These are phyloP conservation scores for Agapostemon virescens DNA, from an alignment of 2,888 invertebrate genomes.

Conservation along the genomic window DNA sequence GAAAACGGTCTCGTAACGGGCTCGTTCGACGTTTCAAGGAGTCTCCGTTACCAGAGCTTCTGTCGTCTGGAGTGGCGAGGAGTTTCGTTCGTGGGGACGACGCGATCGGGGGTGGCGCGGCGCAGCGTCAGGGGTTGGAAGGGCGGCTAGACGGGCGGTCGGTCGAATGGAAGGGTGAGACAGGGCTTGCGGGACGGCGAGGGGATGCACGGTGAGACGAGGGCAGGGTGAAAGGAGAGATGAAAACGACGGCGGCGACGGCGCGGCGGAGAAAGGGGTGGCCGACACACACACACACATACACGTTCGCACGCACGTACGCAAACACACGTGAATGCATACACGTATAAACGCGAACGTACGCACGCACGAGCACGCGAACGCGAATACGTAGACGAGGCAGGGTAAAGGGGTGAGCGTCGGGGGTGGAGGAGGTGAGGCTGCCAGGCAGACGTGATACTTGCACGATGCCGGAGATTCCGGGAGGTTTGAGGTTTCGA, in stretches of 20 bases:
- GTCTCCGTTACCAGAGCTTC: constrained; percentile 63
- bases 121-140: constrained; percentile 52
- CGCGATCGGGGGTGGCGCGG: constrained; percentile 56
- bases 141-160: constrained; percentile 62
- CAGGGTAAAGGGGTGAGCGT: constrained; percentile 22
- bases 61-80: constrained; percentile 67
- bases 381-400: constrained; percentile 3
- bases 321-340: not conserved
- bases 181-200: constrained; percentile 15
- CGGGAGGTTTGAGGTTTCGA: constrained; percentile 66
- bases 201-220: constrained; percentile 42
- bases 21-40: constrained; percentile 58
- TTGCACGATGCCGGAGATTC: constrained; percentile 65
- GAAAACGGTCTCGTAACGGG: constrained; percentile 60
- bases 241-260: constrained; percentile 66
- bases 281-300: constrained; percentile 21
- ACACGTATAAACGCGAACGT: not conserved
- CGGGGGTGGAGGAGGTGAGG: constrained; percentile 21
- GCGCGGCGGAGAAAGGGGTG: constrained; percentile 55
- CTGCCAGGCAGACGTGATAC: constrained; percentile 64
- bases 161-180: constrained; percentile 59
- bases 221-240: constrained; percentile 66
- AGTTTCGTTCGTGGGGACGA: constrained; percentile 60
- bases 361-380: not conserved
- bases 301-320: no score